These are phyloP conservation scores for Diaprepes abbreviatus DNA, from an alignment of 2,888 invertebrate genomes.

Conservation along the genomic window DNA sequence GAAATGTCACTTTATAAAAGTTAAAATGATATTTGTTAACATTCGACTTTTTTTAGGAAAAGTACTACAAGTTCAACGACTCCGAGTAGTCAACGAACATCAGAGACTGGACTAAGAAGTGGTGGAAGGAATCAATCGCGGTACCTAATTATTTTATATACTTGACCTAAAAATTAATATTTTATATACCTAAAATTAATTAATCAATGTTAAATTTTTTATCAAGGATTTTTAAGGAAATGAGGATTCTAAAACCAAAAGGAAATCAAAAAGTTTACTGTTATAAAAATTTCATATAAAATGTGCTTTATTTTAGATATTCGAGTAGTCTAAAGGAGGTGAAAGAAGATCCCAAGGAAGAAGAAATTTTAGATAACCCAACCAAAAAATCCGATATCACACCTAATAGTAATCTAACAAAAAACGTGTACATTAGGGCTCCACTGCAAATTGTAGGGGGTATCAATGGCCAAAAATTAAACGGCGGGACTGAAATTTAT, in stretches of 20 bases:
- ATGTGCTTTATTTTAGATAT: conserved; percentile 44
- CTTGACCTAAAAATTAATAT: too few species aligned
- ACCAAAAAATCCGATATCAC: conserved; percentile 26
- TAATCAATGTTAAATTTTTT: too few species aligned
- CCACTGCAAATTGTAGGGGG: conserved; percentile 57
- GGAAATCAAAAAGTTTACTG: too few species aligned
- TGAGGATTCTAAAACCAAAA: too few species aligned
- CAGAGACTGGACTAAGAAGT: conserved; percentile 76
- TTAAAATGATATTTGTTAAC: too few species aligned
- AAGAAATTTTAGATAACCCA: conserved; percentile 43
- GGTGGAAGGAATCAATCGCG: conserved; percentile 67
- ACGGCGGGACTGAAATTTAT: conserved; percentile 61
- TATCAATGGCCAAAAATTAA: conserved; percentile 56
- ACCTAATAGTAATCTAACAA: conserved; percentile 47
- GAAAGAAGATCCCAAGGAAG: conserved; percentile 57
- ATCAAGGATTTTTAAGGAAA: too few species aligned
- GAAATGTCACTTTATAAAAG: too few species aligned
- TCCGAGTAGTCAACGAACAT: conserved; percentile 74
- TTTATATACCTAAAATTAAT: too few species aligned
- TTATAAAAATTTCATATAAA: too few species aligned
- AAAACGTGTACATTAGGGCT: conserved; percentile 61
- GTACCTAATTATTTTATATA: too few species aligned
- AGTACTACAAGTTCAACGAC: conserved; percentile 73
- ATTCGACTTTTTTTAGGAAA: conserved; percentile 71
- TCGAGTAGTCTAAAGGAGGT: conserved; percentile 60